Percentiles rank a stretch among this genome's conserved stretches.
These are phyloP conservation scores for Artemia franciscana DNA, from an alignment of 1,140 invertebrate genomes.

Conservation along the genomic window DNA sequence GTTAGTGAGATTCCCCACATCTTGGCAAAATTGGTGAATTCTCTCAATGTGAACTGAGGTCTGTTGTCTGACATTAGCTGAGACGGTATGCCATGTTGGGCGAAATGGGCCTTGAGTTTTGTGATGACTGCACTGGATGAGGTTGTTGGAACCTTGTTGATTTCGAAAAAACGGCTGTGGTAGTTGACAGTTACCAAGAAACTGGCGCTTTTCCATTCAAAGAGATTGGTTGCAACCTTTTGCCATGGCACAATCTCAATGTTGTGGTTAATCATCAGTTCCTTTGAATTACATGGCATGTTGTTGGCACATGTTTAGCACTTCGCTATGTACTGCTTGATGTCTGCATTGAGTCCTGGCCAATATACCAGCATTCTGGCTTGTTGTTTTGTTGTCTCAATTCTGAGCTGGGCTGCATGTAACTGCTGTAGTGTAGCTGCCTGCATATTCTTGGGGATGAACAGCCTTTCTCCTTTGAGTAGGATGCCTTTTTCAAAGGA, in stretches of 20 bases:
- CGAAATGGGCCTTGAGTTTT: background rate
- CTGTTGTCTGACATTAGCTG: background rate
- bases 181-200: background rate
- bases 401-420: background rate
- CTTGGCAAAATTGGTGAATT: background rate
- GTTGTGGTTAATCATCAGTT: background rate
- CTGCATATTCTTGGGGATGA: no score
- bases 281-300: background rate
- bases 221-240: background rate
- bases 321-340: background rate
- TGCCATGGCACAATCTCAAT: background rate
- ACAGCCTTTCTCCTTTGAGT: no score
- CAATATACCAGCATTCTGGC: background rate
- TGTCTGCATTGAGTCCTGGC: background rate
- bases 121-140: background rate
- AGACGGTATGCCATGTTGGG: background rate
- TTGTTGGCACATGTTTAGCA: background rate
- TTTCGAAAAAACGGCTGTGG: background rate
- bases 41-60: background rate
- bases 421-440: background rate
- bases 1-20: no score
- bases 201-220: background rate
- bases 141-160: background rate
- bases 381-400: background rate
- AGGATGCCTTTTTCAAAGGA: no score